Evolutionary conservation across 2,797 vertebrate genomes (phyloP), one percentile per base, ranked within the genome.

Genomic region (Streptopelia turtur): DNA sequence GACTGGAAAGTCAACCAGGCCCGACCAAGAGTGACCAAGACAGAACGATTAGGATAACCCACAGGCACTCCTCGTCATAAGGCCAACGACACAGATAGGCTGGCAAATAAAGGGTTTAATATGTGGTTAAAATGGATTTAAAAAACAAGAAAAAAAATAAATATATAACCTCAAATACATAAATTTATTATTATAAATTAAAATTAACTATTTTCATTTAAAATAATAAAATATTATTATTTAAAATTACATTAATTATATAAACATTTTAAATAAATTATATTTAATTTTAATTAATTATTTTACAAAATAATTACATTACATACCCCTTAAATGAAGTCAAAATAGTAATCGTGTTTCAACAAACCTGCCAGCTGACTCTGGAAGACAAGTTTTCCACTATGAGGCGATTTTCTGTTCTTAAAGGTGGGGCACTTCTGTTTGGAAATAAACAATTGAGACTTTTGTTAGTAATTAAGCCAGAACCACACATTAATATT

Each of bases 31-130:
- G 98, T 99, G 99, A 99, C 98, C 99, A 99, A 99, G 98, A 99
- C 99, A 98, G 98, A 99, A 99, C 99, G 99, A 99, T 99, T 98
- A 99, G 98, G 98, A 98, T 98, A 98, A 98, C 98, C 98, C 98
- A 98, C 98, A 98, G 98, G 98, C 98, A 99, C 99, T 99, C 99
- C 99, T 99, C 98, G 98, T 98, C 98, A 99, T 99, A 99, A 99
- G 99, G 99, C 99, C 99, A 99, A 99, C 99, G 99, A 99, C 98
- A 99, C 99, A 99, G 99, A 99, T 98, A 99, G 98, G 99, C 99
- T 99, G 99, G 99, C 98, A 99, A 99, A 99, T 99, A 99, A 99
- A 99, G 99, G 99, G 98, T 99, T 99, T 99, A 99, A 99, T 99
- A 99, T 99, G 98, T 99, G 99, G 99, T 99, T 99, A 99, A 99